These are phyloP conservation scores for Scaeva pyrastri DNA, from an alignment of 2,888 invertebrate genomes.

Conservation along the genomic window DNA sequence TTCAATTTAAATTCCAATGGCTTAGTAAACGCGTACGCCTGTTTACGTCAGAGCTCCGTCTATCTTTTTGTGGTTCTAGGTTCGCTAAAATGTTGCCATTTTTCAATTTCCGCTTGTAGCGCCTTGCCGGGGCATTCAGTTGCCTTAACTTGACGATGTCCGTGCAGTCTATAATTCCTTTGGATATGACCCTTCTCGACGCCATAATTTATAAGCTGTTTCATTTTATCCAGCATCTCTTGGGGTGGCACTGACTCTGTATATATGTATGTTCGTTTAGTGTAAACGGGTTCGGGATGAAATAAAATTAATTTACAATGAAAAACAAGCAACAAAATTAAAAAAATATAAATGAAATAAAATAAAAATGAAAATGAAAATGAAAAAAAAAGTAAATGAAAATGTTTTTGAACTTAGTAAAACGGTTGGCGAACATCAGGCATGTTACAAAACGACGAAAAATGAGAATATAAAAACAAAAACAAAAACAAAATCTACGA, in stretches of 20 bases:
- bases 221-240: constrained; percentile 85
- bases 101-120: constrained; percentile 85
- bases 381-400: constrained; percentile 48
- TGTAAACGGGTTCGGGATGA: constrained; percentile 48
- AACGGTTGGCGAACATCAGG: constrained; percentile 11
- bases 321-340: constrained; percentile 39
- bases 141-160: constrained; percentile 85
- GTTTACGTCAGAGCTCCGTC: constrained; percentile 23
- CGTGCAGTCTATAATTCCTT: constrained; percentile 85
- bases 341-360: no score
- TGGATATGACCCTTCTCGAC: constrained; percentile 85
- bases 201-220: constrained; percentile 86
- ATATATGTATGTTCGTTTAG: background rate
- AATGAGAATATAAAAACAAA: background rate
- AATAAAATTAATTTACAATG: constrained; percentile 57
- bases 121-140: constrained; percentile 88
- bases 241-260: constrained; percentile 84
- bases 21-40: constrained; percentile 37
- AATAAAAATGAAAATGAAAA: constrained; percentile 16
- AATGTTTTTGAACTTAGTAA: constrained; percentile 56
- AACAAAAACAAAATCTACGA: constrained; percentile 29
- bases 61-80: constrained; percentile 32
- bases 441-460: constrained; percentile 39
- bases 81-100: constrained; percentile 85
- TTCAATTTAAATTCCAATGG: constrained; percentile 43